Percentiles rank a stretch among this genome's conserved stretches.
Conservation (phyloP, 2,888 invertebrate species). For the Tipula confusa region DNA sequence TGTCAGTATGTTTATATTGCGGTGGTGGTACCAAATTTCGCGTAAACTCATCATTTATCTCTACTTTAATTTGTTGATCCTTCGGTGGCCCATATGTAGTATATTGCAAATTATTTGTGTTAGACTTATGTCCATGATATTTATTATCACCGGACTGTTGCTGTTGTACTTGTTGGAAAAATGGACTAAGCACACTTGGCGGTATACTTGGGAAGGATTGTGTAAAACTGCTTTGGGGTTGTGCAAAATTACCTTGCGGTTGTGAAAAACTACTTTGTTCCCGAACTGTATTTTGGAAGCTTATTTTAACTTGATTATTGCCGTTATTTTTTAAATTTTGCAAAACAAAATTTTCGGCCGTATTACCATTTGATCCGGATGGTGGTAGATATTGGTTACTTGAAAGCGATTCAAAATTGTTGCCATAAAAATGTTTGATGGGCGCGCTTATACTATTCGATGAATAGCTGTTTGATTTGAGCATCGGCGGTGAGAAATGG, state of each 20-base stretch:
- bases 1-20: constrained; percentile 33
- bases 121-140: background rate
- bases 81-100: background rate
- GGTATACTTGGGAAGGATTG: constrained; percentile 34
- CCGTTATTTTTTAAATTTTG: background rate
- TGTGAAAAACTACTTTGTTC: background rate
- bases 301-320: background rate
- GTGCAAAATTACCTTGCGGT: too few relatives aligned
- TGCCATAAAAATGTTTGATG: constrained; percentile 8
- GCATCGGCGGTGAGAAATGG: background rate
- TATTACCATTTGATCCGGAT: background rate
- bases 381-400: constrained; percentile 17
- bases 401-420: background rate
- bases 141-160: constrained; percentile 29
- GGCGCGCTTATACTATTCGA: background rate
- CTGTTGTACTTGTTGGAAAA: constrained; percentile 33
- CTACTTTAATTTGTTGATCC: background rate
- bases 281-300: background rate
- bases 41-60: constrained; percentile 30
- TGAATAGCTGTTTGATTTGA: background rate
- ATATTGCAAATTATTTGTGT: background rate
- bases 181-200: constrained; percentile 35
- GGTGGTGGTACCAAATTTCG: constrained; percentile 31
- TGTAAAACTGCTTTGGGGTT: background rate
- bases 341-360: background rate